phyloP scores from a whole-genome alignment of 2,888 invertebrate species.

The Sericinus montela region DNA sequence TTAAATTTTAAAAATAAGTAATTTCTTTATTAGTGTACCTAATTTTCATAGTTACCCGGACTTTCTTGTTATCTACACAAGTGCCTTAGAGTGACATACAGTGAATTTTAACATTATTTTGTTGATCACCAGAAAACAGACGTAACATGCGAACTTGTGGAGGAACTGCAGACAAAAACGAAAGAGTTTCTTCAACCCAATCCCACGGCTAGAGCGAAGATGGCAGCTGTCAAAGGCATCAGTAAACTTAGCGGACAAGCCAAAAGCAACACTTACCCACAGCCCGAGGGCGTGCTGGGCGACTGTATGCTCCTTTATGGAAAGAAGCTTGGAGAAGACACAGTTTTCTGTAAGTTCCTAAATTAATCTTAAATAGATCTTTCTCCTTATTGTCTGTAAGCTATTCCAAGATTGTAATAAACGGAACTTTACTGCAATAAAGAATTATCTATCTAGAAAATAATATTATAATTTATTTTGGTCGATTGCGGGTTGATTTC shows the following conservation, averaged over 20 bases:
- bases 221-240: conserved; percentile 96
- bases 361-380: no score
- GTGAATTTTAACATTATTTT: not conserved
- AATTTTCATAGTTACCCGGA: no score
- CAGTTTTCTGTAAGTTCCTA: conserved; percentile 91
- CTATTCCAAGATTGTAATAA: no score
- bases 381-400: no score
- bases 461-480: no score
- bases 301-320: conserved; percentile 98
- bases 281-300: conserved; percentile 98
- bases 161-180: conserved; percentile 97
- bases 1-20: no score
- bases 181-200: conserved; percentile 99
- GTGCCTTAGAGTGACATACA: no score
- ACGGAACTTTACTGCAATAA: no score
- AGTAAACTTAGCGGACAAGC: conserved; percentile 98
- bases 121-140: conserved; percentile 92
- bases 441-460: no score
- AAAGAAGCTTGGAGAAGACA: conserved; percentile 96
- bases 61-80: no score
- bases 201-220: conserved; percentile 96
- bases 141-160: conserved; percentile 97
- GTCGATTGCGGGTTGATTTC: no score
- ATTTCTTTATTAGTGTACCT: no score
- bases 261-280: conserved; percentile 98